Evolutionary conservation across 2,888 invertebrate genomes (phyloP), one percentile per base, ranked within the genome.

Genomic region (Pammene fasciana): DNA sequence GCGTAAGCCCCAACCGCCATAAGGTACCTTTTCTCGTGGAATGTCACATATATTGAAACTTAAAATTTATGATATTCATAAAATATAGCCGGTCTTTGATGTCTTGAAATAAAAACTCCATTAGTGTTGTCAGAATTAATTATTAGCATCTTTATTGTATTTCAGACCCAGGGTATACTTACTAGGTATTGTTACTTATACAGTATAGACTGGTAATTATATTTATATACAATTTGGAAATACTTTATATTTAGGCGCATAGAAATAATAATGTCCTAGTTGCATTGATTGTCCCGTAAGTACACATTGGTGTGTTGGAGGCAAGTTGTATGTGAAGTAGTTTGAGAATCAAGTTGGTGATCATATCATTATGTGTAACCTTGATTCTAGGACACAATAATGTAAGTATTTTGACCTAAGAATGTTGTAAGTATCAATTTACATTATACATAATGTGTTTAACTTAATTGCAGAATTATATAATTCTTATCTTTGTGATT

Each of bases 361-460:
- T 54, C 10, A 54, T 26, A 54, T 43, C 2, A 45, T 55, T 14
- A 50, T 50, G 52, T 62, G 62, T 62, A 62, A 16, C 41, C 18
- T 48, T 62, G 48, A 57, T 13, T 65, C 45, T 65, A 65, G 57
- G 62, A 64, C 57, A 52, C 43, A 50, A 56, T 52, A 41, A 68
- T 52, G 64, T 68, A 57, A 68, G 68, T 68, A 68, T 68, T 64
- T 67, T 64, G 68, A 62, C 68, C 26, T 68, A 71, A 70, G 74
- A 75, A 75, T 70, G 73, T 75, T 82, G 84, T 87, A 86, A 86
- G 89, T 88, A 89, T 87, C 79, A 79, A 76, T 85, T 84, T 80
- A 74, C 73, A 81, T 82, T 77, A 82, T 82, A 52, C n/a, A 2
- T 48, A n/a, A 64, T 70, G 11, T 59, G 14, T 65, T 16, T 41